phyloP scores from a whole-genome alignment of 1,140 invertebrate genomes.

The Solenopsis invicta region DNA sequence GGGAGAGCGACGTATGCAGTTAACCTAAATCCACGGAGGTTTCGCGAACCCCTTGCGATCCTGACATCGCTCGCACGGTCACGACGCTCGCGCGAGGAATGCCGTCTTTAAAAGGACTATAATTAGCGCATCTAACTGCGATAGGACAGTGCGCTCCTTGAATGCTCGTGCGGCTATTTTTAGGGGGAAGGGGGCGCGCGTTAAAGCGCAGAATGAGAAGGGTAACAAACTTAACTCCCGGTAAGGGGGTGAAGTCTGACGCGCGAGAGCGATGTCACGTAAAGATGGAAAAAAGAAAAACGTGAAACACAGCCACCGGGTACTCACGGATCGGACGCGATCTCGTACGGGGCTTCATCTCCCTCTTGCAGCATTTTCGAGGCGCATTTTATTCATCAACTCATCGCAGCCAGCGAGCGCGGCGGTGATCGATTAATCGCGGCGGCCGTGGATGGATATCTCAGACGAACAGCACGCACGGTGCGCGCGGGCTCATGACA shows the following conservation, averaged over 20 bases:
- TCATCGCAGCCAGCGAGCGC: conserved; percentile 2
- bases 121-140: conserved; percentile 69
- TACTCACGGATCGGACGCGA: conserved; percentile 81
- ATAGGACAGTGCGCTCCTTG: conserved; percentile 64
- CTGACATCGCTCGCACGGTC: neutral
- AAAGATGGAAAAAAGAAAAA: neutral
- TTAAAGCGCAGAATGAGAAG: neutral
- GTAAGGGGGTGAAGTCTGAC: neutral
- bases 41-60: neutral
- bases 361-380: conserved; percentile 83
- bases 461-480: conserved; percentile 40
- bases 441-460: no score
- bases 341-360: conserved; percentile 81
- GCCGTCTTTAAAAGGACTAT: conserved; percentile 71
- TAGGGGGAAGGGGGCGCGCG: conserved; percentile 61
- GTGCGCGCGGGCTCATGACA: conserved; percentile 63
- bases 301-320: neutral
- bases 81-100: neutral
- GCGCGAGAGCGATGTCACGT: neutral
- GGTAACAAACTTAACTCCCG: conserved; percentile 1
- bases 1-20: neutral
- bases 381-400: conserved; percentile 81
- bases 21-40: conserved; percentile 53
- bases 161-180: conserved; percentile 75
- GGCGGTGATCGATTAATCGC: neutral